Conservation (phyloP, 2,888 invertebrate genomes). For the Prosapia bicincta region DNA sequence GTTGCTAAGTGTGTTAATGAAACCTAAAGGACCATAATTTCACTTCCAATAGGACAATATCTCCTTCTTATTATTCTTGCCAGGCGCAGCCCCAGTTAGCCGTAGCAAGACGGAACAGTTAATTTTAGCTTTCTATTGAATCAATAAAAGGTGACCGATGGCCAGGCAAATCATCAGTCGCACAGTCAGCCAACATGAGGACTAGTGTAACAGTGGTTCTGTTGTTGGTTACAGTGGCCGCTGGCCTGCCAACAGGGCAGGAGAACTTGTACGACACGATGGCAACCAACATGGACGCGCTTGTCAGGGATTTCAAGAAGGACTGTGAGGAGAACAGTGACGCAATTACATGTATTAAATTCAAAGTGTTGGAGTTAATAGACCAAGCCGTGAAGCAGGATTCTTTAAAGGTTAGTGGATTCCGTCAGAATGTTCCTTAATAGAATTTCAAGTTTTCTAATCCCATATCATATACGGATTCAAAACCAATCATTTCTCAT, state of each 20-base stretch:
- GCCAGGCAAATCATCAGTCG: neutral
- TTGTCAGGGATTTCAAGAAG: constrained; percentile 43
- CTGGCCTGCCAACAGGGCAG: neutral
- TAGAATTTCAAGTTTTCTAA: too few relatives aligned
- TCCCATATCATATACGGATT: too few relatives aligned
- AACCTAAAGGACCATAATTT: neutral
- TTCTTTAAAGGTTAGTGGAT: constrained; percentile 64
- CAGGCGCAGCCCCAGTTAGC: neutral
- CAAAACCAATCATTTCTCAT: too few relatives aligned
- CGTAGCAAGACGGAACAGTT: neutral
- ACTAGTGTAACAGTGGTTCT: neutral
- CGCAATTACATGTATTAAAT: constrained; percentile 77
- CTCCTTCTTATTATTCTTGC: neutral
- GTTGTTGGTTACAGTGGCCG: neutral
- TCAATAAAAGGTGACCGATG: neutral
- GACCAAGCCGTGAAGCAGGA: constrained; percentile 77
- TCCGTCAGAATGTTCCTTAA: too few relatives aligned
- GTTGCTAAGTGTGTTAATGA: constrained; percentile 2
- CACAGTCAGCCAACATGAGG: neutral
- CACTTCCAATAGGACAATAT: neutral
- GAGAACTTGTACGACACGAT: neutral
- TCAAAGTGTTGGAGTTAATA: constrained; percentile 73
- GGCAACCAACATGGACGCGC: constrained; percentile 8
- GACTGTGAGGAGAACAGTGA: constrained; percentile 73
- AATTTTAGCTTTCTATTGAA: neutral